Conservation (phyloP, 2,113 vertebrate species). For the Melanostigma gelatinosum region DNA sequence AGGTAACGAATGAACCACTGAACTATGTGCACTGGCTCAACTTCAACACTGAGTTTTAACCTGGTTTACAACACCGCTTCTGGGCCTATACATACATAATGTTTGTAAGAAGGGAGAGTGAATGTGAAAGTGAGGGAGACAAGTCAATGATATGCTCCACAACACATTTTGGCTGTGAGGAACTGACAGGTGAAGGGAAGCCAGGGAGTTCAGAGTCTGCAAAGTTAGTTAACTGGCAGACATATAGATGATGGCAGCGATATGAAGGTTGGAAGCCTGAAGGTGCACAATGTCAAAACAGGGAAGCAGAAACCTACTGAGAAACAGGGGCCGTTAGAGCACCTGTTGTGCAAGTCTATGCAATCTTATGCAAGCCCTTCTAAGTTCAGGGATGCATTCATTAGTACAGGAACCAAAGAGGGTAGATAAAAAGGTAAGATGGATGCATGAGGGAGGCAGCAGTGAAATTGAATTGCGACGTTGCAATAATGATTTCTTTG, state of each 20-base stretch:
- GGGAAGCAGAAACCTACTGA: constrained; percentile 46
- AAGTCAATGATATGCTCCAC: constrained; percentile 13
- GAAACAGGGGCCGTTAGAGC: constrained; percentile 48
- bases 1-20: not conserved
- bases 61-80: constrained; percentile 17
- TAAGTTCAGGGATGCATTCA: constrained; percentile 44
- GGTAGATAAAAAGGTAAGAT: not conserved
- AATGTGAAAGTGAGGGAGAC: constrained; percentile 23
- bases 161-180: constrained; percentile 39
- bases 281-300: constrained; percentile 57
- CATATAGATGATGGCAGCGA: constrained; percentile 65
- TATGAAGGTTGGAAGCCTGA: constrained; percentile 68
- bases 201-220: constrained; percentile 59
- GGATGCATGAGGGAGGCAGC: not conserved
- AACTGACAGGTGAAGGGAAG: constrained; percentile 54
- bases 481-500: not conserved
- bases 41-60: constrained; percentile 26
- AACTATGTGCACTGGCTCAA: constrained; percentile 2
- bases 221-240: constrained; percentile 72
- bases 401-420: constrained; percentile 28
- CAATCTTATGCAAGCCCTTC: constrained; percentile 62
- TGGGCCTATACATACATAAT: constrained; percentile 12
- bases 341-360: constrained; percentile 68
- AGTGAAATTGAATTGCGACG: not conserved
- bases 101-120: constrained; percentile 13